These are phyloP conservation scores for Austrofundulus limnaeus DNA, from an alignment of 2,113 vertebrate species.

Conservation along the genomic window DNA sequence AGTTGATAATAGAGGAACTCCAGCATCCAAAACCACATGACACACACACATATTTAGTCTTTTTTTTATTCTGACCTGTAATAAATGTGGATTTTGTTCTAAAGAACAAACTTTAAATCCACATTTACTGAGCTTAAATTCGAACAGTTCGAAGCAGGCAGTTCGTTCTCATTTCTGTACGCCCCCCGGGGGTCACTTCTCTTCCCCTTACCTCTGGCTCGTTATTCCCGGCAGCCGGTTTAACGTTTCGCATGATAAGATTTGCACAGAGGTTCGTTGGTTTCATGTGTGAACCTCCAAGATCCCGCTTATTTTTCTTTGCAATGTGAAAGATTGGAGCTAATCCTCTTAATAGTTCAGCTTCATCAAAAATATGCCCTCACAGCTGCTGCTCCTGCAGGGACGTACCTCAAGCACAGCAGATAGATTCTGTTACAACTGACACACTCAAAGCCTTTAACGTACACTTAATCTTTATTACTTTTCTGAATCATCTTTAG, in stretches of 20 bases:
- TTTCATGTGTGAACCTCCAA: slow-evolving; percentile 29
- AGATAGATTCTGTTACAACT: slow-evolving; percentile 17
- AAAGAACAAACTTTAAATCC: slow-evolving; percentile 39
- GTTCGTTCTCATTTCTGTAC: slow-evolving; percentile 54
- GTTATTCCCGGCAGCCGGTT: slow-evolving; percentile 30
- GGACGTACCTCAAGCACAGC: slow-evolving; percentile 13
- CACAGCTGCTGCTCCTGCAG: slow-evolving; percentile 30
- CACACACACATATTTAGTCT: slow-evolving; percentile 30
- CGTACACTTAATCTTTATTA: slow-evolving; percentile 1
- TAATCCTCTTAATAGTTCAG: slow-evolving; percentile 61
- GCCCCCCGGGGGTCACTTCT: slow-evolving; percentile 6
- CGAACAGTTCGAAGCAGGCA: slow-evolving; percentile 62
- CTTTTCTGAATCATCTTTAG: slow-evolving; percentile 26
- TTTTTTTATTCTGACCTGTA: slow-evolving; percentile 34
- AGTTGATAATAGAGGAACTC: slow-evolving; percentile 5
- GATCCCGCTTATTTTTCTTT: slow-evolving; percentile 30
- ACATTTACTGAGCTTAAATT: slow-evolving; percentile 49
- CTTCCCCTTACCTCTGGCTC: background rate
- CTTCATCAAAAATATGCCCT: slow-evolving; percentile 48
- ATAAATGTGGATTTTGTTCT: slow-evolving; percentile 42
- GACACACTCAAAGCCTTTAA: slow-evolving; percentile 11
- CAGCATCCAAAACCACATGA: slow-evolving; percentile 9
- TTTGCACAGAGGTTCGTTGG: slow-evolving; percentile 28
- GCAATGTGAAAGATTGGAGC: slow-evolving; percentile 43
- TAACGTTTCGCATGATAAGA: slow-evolving; percentile 27